Evolutionary conservation across 2,113 vertebrate genomes (phyloP).

Genomic region (Hiodon tergisus): DNA sequence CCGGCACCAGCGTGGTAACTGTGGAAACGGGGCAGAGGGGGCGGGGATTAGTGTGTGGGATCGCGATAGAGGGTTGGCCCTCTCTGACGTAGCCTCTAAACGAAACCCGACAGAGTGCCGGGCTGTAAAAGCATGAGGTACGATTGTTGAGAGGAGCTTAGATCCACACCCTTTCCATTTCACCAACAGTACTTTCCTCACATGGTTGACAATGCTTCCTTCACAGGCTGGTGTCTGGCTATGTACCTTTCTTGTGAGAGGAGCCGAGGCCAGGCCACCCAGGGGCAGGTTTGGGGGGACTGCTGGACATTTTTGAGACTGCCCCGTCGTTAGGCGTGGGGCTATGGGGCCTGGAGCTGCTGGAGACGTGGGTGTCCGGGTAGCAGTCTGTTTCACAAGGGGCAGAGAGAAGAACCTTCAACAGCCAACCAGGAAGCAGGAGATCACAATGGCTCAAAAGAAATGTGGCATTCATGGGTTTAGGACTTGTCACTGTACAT

Average conservation of each 20-base stretch:
- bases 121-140: not conserved
- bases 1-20: conserved; percentile 65
- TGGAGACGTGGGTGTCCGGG: conserved; percentile 76
- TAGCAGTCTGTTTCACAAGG: conserved; percentile 68
- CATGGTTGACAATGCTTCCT: too few species aligned
- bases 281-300: conserved; percentile 76
- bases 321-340: conserved; percentile 64
- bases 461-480: too few species aligned
- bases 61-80: not conserved
- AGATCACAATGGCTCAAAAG: too few species aligned
- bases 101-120: not conserved
- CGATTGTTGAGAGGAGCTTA: not conserved
- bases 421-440: not conserved
- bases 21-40: conserved; percentile 33
- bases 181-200: not conserved
- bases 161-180: not conserved
- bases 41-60: conserved; percentile 4
- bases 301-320: conserved; percentile 73
- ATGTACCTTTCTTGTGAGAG: conserved; percentile 85
- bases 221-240: too few species aligned
- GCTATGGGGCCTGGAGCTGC: conserved; percentile 65
- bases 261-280: conserved; percentile 71
- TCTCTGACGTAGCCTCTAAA: not conserved
- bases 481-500: too few species aligned
- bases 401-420: not conserved